A percentile compares a stretch with the other conserved stretches of the same genome.
Evolutionary conservation across 2,888 invertebrate genomes (phyloP).

Genomic region (Chaetogeoica ovagalla): DNA sequence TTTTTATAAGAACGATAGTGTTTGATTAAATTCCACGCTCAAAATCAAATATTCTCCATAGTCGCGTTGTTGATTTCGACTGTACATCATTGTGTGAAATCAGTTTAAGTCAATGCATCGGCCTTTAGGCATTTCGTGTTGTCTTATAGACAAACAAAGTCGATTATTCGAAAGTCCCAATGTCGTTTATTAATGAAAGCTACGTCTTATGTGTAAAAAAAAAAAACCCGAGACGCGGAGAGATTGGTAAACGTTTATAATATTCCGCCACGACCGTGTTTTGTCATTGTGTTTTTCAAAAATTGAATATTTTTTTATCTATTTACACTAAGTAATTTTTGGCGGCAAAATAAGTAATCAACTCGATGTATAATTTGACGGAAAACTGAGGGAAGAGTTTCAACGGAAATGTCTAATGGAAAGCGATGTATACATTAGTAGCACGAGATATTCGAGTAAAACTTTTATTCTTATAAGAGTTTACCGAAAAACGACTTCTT

Average conservation of each 20-base stretch:
- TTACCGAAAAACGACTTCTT: neutral
- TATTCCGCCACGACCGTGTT: neutral
- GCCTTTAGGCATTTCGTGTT: neutral
- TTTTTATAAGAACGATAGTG: neutral
- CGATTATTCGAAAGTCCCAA: neutral
- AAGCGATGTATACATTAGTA: neutral
- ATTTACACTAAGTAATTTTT: neutral
- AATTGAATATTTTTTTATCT: neutral
- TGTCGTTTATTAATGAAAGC: neutral
- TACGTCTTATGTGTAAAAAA: neutral
- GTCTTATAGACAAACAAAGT: neutral
- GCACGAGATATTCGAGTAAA: neutral
- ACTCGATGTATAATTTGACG: slow-evolving; percentile 12
- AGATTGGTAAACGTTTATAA: neutral
- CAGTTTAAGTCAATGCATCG: neutral
- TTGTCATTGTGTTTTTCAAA: neutral
- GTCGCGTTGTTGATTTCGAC: neutral
- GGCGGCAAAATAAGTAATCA: neutral
- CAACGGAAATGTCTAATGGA: neutral
- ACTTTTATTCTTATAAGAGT: neutral
- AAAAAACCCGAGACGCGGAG: too few species aligned
- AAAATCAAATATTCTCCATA: neutral
- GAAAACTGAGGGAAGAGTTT: neutral
- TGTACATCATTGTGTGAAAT: neutral
- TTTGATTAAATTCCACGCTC: neutral